A percentile compares a stretch with the other conserved stretches of the same genome.
These are phyloP conservation scores for Dipodomys spectabilis DNA, from an alignment of 2,113 vertebrate species.

Conservation along the genomic window DNA sequence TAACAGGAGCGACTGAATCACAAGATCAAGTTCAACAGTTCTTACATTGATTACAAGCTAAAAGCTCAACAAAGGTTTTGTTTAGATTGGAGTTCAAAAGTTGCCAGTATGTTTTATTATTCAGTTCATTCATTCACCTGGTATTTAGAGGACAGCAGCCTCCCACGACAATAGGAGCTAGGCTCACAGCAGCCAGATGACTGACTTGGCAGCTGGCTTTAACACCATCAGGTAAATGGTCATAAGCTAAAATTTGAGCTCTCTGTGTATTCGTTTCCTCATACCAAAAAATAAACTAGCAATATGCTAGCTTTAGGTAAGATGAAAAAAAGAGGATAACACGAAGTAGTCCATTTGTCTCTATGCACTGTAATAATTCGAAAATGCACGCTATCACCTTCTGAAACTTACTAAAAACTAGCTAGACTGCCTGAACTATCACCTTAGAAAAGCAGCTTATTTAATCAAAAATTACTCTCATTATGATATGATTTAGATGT, in stretches of 20 bases:
- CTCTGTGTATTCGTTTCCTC: background rate
- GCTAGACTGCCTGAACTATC: background rate
- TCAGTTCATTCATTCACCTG: background rate
- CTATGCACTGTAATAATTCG: background rate
- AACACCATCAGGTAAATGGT: background rate
- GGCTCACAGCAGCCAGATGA: no score
- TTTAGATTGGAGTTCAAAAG: background rate
- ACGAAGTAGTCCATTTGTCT: background rate
- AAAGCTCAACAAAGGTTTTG: background rate
- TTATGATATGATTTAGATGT: background rate
- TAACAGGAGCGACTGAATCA: accelerated
- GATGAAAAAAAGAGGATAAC: background rate
- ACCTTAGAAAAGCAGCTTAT: background rate
- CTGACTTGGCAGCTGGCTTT: background rate
- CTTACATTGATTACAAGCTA: background rate
- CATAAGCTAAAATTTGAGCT: background rate
- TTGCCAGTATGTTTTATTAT: background rate
- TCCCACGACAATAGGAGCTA: accelerated
- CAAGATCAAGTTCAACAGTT: background rate
- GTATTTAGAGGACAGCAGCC: background rate
- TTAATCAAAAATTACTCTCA: background rate
- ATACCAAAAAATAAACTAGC: background rate
- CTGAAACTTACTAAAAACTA: background rate
- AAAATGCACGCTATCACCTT: background rate
- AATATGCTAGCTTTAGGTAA: background rate